Evolutionary conservation across 1,140 invertebrate species (phyloP), one percentile per base, ranked within the genome.

Genomic region (Coboldia fuscipes): DNA sequence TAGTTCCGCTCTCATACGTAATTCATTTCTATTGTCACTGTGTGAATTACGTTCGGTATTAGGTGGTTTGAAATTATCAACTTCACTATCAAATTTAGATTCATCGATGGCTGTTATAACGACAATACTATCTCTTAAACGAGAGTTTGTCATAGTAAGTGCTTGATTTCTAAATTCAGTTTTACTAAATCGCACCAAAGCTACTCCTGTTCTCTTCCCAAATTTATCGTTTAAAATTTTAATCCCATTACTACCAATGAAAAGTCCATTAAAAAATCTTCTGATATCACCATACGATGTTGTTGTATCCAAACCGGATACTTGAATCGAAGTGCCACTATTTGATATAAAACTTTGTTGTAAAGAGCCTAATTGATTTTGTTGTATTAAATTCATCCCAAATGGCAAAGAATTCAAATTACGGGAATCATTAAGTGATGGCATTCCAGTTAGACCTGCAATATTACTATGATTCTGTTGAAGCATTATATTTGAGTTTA

Each of bases 171-270:
- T 76, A 26, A 72, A 72, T 14, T 66, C 68, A 1, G 58, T 47
- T 37, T 70, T 66, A 4, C 60, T 62, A 48, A 92, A 90, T 42
- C 72, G 68, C 2, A 92, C 67, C 45, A 71, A 85, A 8, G 75
- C 82, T 16, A 75, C 70, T 1, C 84, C 84, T 0, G 72, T 76
- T 8, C 77, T 64, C 18, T 72, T 68, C 1, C 86, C 84, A 40
- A 72, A 65, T 10, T 70, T 66, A 42, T 88, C 77, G 45, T 75
- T 81, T 7, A 84, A 71, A 41, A 92, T 62, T 54, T 89, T 89
- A 20, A 93, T 68, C 3, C 83, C 80, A 45, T 79, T 75, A 38
- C 75, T 75, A 8, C 75, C 69, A 24, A 92, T 82, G 43, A 71
- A 70, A 33, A 76, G 65, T 7, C 72, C 71, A 4, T 68, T 63